Conservation (phyloP, 1,140 invertebrate genomes). For the Aphelenchoides fujianensis region DNA sequence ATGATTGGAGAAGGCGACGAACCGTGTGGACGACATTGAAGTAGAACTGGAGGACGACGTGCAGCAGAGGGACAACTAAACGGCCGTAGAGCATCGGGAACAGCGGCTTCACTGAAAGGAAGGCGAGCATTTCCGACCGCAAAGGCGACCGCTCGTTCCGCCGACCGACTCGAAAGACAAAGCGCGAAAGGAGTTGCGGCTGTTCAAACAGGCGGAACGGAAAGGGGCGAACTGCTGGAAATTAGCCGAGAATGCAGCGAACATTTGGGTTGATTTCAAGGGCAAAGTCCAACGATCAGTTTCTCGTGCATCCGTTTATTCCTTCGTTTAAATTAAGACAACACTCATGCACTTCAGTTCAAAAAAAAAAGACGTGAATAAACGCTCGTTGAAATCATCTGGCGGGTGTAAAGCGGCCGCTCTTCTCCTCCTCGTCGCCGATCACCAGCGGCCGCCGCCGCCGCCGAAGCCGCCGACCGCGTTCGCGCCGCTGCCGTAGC, state of each 20-base stretch:
- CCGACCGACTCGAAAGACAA: neutral
- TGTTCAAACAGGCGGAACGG: too few relatives aligned
- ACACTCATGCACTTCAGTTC: too few relatives aligned
- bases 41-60: conserved; percentile 23
- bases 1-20: neutral
- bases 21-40: conserved; percentile 27
- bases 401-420: too few relatives aligned
- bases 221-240: too few relatives aligned
- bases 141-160: neutral
- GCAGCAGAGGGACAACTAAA: conserved; percentile 15
- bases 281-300: too few relatives aligned
- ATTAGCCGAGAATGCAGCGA: too few relatives aligned
- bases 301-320: too few relatives aligned
- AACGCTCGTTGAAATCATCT: too few relatives aligned
- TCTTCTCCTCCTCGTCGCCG: too few relatives aligned
- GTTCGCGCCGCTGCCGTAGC: neutral
- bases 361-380: too few relatives aligned
- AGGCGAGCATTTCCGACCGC: neutral
- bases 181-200: neutral
- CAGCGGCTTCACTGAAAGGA: neutral
- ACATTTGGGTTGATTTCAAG: too few relatives aligned
- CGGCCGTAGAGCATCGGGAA: neutral
- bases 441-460: neutral
- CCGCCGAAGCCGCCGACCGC: neutral
- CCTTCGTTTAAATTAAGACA: too few relatives aligned